phyloP scores from a whole-genome alignment of 2,113 vertebrate genomes.

The Atractosteus spatula region DNA sequence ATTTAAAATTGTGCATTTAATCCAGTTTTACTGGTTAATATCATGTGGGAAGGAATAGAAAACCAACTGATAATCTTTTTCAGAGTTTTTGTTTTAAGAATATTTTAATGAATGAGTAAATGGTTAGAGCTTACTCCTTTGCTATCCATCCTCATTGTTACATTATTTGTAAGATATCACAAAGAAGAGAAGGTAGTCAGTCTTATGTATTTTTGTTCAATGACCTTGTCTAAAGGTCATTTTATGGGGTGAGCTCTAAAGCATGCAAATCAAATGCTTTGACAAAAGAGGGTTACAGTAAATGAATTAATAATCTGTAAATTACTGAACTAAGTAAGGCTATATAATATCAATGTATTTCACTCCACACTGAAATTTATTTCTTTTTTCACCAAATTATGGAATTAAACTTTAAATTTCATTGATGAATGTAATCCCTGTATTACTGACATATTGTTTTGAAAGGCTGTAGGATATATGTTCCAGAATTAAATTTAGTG shows the following conservation, averaged over 20 bases:
- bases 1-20: not conserved
- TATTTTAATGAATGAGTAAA: too few relatives aligned
- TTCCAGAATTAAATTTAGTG: too few relatives aligned
- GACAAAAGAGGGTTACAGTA: conserved; percentile 23
- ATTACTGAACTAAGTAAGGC: not conserved
- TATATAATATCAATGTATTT: conserved; percentile 28
- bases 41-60: conserved; percentile 25
- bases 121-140: not conserved
- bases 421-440: not conserved
- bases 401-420: not conserved
- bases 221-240: conserved; percentile 15
- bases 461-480: too few relatives aligned
- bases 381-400: not conserved
- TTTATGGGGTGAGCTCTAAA: conserved; percentile 24
- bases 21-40: conserved; percentile 2
- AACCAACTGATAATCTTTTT: not conserved
- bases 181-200: not conserved
- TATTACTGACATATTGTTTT: not conserved
- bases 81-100: not conserved
- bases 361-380: conserved; percentile 52
- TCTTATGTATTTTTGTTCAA: conserved; percentile 45
- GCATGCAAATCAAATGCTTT: conserved; percentile 48
- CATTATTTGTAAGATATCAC: too few relatives aligned
- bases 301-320: not conserved
- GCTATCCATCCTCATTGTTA: not conserved